Percentiles rank a stretch among this genome's conserved stretches.
Conservation (phyloP, 2,888 invertebrate genomes). For the Orchesella flavescens region DNA sequence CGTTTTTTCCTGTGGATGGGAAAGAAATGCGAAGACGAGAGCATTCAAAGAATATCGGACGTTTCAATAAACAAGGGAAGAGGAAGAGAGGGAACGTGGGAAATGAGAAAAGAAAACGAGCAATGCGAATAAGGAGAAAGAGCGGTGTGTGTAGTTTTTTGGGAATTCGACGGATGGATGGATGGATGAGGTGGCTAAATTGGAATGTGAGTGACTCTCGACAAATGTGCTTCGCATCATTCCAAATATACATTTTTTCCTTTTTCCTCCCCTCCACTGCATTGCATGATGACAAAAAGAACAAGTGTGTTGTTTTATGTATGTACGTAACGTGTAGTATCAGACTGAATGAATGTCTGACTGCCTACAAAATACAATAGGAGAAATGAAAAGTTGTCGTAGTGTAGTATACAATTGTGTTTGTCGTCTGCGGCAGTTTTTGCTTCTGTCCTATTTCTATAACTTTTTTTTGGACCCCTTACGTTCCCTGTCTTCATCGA, state of each 20-base stretch:
- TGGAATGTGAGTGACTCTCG: constrained; percentile 68
- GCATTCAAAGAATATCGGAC: constrained; percentile 47
- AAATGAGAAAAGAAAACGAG: constrained; percentile 36
- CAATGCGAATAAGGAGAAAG: constrained; percentile 5
- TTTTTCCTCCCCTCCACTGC: constrained; percentile 20
- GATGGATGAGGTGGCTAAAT: constrained; percentile 65
- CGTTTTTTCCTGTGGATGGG: too few species aligned
- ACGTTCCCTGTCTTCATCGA: constrained; percentile 33
- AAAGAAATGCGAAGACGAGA: neutral
- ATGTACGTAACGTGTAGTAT: neutral
- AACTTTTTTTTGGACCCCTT: constrained; percentile 10
- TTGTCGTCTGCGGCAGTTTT: constrained; percentile 33
- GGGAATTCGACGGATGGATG: constrained; percentile 43
- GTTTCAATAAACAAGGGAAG: constrained; percentile 54
- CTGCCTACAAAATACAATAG: constrained; percentile 30
- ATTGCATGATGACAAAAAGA: constrained; percentile 40
- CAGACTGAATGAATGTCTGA: too few species aligned
- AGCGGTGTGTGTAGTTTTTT: constrained; percentile 21
- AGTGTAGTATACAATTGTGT: constrained; percentile 25
- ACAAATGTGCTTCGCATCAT: constrained; percentile 62
- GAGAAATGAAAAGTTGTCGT: constrained; percentile 48
- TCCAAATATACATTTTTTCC: constrained; percentile 42
- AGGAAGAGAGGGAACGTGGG: constrained; percentile 32
- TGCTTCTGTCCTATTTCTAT: constrained; percentile 47
- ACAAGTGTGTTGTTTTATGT: constrained; percentile 39